Base-by-base conservation (phyloP, 1,140 invertebrate species). In the Magallana ariakensis region DNA sequence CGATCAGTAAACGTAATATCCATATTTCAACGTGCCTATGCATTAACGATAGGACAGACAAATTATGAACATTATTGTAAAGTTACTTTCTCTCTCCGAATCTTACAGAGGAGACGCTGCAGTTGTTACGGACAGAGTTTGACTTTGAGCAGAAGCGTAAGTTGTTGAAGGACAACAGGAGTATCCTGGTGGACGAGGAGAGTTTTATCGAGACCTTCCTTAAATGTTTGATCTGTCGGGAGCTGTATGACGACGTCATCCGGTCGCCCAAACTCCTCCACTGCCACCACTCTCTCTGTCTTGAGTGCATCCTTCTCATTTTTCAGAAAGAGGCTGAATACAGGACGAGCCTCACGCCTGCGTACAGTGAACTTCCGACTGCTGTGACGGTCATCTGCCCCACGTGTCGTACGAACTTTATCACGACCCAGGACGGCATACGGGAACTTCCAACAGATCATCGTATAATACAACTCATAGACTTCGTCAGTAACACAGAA, bases 301-400 rank as follows among this genome's bases (percentile, higher is more conserved):
- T 95, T 54, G 90, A 94, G 11, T 97, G 96, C 90, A 95, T 97
- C n/a, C n/a, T 89, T 54, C 87, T 92, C 70, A 33, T 93, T 22
- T 91, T 89, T 83, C 19, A 87, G n/a, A 83, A 85, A 15, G 90
- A 91, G 83, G 85, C 85, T 19, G 89, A 90, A 55, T 91, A 92
- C 54, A 57, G 90, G 11, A 87, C 88, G 19, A 91, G 81, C 22
- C 87, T 91, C 46, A 88, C 88, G 9, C 88, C 90, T 7, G 57
- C 87, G 0, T 88, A 90, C 58, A 46, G 87, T 0, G 88, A 86
- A 26, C 70, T 91, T 80, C 89, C 89, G 0, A 85, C 87, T 7
- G 88, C 92, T 0, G 91, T 93, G 0, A 92, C 88, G 13, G 86
- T 93, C 66, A 88, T 90, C 56, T 93, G 92, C 56, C 92, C 92